phyloP scores from a whole-genome alignment of 1,140 invertebrate species.

The Rhagoletis zephyria region DNA sequence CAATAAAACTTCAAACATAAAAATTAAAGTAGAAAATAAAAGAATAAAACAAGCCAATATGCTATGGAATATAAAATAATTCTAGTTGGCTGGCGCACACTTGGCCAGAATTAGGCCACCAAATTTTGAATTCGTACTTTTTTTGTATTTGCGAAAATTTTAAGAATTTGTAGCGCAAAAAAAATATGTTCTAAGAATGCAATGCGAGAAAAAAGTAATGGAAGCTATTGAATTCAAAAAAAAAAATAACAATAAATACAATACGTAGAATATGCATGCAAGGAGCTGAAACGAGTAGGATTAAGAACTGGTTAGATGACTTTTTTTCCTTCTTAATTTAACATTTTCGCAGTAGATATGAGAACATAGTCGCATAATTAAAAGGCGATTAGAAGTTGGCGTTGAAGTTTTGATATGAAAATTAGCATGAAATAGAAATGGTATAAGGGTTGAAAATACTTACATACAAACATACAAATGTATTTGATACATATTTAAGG shows the following conservation, averaged over 20 bases:
- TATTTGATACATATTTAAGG: no score
- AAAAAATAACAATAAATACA: neutral
- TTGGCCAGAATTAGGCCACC: slow-evolving; percentile 38
- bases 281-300: slow-evolving; percentile 32
- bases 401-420: neutral
- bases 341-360: neutral
- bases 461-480: no score
- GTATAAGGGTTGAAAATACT: neutral
- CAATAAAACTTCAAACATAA: neutral
- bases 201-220: neutral
- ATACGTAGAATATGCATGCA: neutral
- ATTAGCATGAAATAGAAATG: neutral
- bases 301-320: slow-evolving; percentile 35
- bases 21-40: neutral
- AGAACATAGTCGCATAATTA: neutral
- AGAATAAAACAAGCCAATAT: neutral
- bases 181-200: neutral
- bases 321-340: neutral
- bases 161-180: slow-evolving; percentile 13
- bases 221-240: neutral
- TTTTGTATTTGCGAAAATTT: slow-evolving; percentile 23
- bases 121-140: neutral
- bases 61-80: neutral
- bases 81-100: slow-evolving; percentile 33
- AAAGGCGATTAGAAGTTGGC: slow-evolving; percentile 6